Percentiles rank a stretch among this genome's conserved stretches.
Conservation (phyloP, 1,140 invertebrate genomes). For the Carposina sasakii region DNA sequence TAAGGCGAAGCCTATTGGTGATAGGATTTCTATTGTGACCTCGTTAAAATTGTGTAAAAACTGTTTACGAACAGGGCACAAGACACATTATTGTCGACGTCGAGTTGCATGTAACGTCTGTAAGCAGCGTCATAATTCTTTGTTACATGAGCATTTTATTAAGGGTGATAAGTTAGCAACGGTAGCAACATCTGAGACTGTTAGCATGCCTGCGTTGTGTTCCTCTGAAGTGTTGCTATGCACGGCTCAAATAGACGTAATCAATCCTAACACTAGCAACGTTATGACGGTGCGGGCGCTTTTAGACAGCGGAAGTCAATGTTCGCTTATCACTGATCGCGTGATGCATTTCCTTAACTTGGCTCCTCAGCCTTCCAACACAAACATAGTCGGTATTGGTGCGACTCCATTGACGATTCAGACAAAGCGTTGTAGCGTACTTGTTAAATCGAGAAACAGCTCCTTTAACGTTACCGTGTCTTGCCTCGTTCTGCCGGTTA, state of each 20-base stretch:
- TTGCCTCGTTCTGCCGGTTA: background rate
- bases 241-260: background rate
- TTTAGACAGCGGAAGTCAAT: background rate
- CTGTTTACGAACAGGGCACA: slow-evolving; percentile 10
- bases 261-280: background rate
- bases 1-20: slow-evolving; percentile 2
- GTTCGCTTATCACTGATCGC: background rate
- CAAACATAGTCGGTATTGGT: background rate
- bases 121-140: slow-evolving; percentile 15
- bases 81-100: slow-evolving; percentile 1
- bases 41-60: slow-evolving; percentile 11
- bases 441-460: background rate
- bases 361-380: background rate
- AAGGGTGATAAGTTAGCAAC: background rate
- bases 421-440: background rate
- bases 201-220: background rate
- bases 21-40: slow-evolving; percentile 1
- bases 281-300: background rate
- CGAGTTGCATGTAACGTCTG: slow-evolving; percentile 8
- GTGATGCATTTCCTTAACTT: background rate
- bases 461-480: background rate
- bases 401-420: background rate
- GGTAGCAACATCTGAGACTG: background rate
- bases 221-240: background rate
- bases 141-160: background rate